phyloP scores from a whole-genome alignment of 1,140 invertebrate genomes.

The Conus betulinus region DNA sequence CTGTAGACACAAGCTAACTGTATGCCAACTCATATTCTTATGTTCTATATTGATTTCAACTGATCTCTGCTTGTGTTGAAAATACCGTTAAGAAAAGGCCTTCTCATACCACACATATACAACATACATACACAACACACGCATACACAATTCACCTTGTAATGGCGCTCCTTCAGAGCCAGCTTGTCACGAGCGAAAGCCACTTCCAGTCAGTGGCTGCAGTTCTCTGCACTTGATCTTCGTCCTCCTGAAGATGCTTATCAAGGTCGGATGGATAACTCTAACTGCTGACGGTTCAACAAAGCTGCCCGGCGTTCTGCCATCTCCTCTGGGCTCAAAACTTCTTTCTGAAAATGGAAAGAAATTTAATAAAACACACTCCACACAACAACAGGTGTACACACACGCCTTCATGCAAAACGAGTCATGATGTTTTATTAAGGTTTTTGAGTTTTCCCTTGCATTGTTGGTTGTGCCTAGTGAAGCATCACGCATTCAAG shows the following conservation, averaged over 20 bases:
- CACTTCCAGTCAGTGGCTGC: slow-evolving; percentile 70
- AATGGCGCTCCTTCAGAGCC: slow-evolving; percentile 71
- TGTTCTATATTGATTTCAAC: no score
- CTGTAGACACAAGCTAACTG: no score
- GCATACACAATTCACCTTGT: slow-evolving; percentile 60
- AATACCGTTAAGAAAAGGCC: slow-evolving; percentile 48
- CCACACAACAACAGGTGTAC: no score
- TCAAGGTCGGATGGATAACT: slow-evolving; percentile 67
- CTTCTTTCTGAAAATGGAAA: slow-evolving; percentile 59
- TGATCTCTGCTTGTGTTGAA: no score
- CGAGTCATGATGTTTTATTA: no score
- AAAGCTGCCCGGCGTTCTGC: slow-evolving; percentile 63
- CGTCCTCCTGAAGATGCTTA: slow-evolving; percentile 57
- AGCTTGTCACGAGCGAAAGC: slow-evolving; percentile 71
- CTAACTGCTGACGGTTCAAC: slow-evolving; percentile 69
- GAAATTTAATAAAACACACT: neutral
- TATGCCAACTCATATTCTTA: no score
- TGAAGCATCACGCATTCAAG: no score
- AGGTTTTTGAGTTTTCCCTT: no score
- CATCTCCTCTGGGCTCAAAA: slow-evolving; percentile 66
- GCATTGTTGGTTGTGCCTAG: no score
- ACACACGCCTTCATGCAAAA: no score
- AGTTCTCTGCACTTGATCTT: slow-evolving; percentile 60
- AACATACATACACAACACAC: slow-evolving; percentile 24
- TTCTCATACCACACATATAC: slow-evolving; percentile 56